phyloP scores from a whole-genome alignment of 2,113 vertebrate genomes.

The Anolis sagrei region DNA sequence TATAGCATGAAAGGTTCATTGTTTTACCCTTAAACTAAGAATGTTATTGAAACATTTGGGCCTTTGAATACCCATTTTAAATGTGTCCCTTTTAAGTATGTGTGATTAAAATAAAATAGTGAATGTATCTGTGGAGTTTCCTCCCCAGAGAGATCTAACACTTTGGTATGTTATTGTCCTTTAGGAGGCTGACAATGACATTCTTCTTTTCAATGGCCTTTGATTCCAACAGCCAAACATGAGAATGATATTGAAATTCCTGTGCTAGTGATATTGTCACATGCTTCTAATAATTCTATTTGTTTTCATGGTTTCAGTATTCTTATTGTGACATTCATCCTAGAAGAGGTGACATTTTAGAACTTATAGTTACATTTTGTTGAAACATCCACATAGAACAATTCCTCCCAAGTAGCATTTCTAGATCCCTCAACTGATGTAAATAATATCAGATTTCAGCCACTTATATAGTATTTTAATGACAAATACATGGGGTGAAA shows the following conservation, averaged over 20 bases:
- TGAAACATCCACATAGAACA: too few relatives aligned
- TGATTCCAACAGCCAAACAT: background rate
- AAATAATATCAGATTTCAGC: too few relatives aligned
- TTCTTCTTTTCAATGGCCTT: background rate
- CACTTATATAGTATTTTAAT: too few relatives aligned
- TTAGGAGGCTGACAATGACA: background rate
- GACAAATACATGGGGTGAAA: too few relatives aligned
- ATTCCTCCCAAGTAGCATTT: too few relatives aligned
- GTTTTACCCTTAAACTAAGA: background rate
- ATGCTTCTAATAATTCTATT: background rate
- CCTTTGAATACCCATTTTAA: background rate
- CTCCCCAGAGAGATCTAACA: background rate
- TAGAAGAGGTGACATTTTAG: too few relatives aligned
- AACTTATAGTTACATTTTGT: too few relatives aligned
- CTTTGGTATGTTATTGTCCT: background rate
- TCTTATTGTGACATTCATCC: background rate
- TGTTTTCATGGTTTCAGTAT: background rate
- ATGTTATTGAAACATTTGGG: background rate
- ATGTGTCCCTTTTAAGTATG: background rate
- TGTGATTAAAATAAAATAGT: slow-evolving; percentile 7
- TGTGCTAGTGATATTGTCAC: background rate
- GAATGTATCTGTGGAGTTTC: slow-evolving; percentile 2
- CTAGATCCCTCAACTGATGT: too few relatives aligned
- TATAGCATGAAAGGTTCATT: background rate
- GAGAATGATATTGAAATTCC: background rate